Base-by-base conservation (phyloP, 2,113 vertebrate genomes). In the Xiphorhynchus elegans region DNA sequence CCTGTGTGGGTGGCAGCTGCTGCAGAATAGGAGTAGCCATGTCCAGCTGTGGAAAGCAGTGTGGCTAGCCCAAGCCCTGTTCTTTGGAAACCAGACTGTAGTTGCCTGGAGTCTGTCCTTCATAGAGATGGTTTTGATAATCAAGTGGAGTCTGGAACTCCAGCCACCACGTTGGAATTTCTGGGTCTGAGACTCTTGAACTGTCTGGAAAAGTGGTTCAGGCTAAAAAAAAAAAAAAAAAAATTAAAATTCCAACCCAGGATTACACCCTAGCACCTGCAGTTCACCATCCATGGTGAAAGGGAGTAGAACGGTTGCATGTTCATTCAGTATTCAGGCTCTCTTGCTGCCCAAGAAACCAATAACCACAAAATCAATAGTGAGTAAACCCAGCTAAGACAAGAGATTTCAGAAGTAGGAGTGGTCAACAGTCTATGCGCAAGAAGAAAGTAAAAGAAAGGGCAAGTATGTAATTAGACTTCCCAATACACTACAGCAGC, bases 1-100 rank as follows among this genome's bases (percentile, higher is more conserved):
- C 44, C 92, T 81, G 80, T 89, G 94, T 92, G 96, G 91, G 89
- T 95, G 95, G 93, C 68, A 93, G 84, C 68, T 84, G 69, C 86
- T 91, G 73, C 72, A 75, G 64, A 84, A 63, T 63, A 67, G 47
- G 60, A 92, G 47, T 47, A 89, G 95, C 86, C 58, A 37, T 52
- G 80, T 84, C 91, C 89, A 93, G 64, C 94, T 95, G 84, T 86
- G 94, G 90, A 90, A 64, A 90, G 73, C 68, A 58, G 24, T n/a
- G 86, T 68, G 94, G 95, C 86, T 56, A 93, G 89, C 86, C 60
- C 69, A 75, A 92, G 52, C 47, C 42, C 56, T 81, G 68, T 35
- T 90, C 89, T 84, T 92, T 87, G 69, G 60, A 95, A 96, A 91
- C 73, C 91, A 95, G 73, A 72, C 39, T 95, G n/a, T 39, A 59